phyloP scores from a whole-genome alignment of 2,797 vertebrate species.

The Salarias fasciatus region DNA sequence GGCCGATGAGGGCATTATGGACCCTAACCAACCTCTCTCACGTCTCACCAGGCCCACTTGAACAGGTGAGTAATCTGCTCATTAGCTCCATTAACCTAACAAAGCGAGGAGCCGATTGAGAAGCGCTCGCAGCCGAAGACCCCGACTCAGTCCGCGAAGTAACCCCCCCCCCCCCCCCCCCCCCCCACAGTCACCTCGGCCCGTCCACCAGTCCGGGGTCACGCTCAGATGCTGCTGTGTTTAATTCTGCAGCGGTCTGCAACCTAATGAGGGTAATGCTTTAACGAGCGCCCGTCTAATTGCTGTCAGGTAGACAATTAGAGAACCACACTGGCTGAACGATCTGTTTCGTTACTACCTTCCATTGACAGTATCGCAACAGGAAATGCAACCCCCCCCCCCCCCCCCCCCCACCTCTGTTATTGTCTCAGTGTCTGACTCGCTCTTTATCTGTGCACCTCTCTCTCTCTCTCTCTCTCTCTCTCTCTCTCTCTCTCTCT shows the following conservation, averaged over 20 bases:
- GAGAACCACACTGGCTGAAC: slow-evolving; percentile 41
- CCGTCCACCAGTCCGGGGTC: slow-evolving; percentile 31
- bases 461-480: too few relatives aligned
- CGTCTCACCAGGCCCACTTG: slow-evolving; percentile 39
- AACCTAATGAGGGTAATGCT: slow-evolving; percentile 56
- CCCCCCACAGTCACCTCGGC: slow-evolving; percentile 37
- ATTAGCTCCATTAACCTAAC: slow-evolving; percentile 58
- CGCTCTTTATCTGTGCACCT: slow-evolving; percentile 8
- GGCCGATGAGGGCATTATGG: slow-evolving; percentile 37
- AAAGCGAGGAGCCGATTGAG: slow-evolving; percentile 43
- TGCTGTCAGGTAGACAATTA: slow-evolving; percentile 66
- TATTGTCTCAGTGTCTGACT: slow-evolving; percentile 24
- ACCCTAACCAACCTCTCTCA: slow-evolving; percentile 26
- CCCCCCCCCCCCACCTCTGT: slow-evolving; percentile 36
- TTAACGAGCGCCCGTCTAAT: slow-evolving; percentile 63
- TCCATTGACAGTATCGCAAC: slow-evolving; percentile 37
- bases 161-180: too few relatives aligned
- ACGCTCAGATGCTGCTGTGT: slow-evolving; percentile 28
- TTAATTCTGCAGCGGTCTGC: slow-evolving; percentile 35
- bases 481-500: background rate
- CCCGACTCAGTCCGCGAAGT: too few relatives aligned
- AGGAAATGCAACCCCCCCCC: slow-evolving; percentile 10
- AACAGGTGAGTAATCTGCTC: slow-evolving; percentile 72
- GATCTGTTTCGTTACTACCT: slow-evolving; percentile 38
- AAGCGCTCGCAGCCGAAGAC: slow-evolving; percentile 34